A percentile compares a stretch with the other conserved stretches of the same genome.
These are phyloP conservation scores for Lepidotrigona ventralis DNA, from an alignment of 1,140 invertebrate genomes.

Conservation along the genomic window DNA sequence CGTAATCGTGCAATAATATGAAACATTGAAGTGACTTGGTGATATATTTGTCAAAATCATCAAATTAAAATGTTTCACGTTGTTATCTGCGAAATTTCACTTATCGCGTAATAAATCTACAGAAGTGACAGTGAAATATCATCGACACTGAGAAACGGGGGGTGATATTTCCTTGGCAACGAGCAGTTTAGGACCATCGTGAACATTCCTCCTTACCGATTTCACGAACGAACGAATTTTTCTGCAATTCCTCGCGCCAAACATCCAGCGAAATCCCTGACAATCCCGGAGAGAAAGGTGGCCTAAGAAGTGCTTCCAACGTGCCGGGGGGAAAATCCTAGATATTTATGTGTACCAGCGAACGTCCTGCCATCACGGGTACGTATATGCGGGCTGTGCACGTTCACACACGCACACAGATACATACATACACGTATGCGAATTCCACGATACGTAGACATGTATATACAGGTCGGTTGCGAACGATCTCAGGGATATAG, in stretches of 20 bases:
- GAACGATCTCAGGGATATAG: constrained; percentile 48
- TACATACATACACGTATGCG: background rate
- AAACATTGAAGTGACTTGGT: background rate
- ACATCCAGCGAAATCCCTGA: constrained; percentile 28
- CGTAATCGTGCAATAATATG: no score
- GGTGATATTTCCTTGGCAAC: background rate
- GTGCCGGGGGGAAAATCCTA: constrained; percentile 11
- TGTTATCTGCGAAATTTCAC: background rate
- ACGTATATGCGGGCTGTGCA: background rate
- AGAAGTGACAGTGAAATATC: background rate
- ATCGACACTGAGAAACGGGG: background rate
- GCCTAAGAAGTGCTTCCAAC: constrained; percentile 31
- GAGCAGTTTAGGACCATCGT: background rate
- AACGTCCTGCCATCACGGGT: constrained; percentile 12
- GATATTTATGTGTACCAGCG: constrained; percentile 51
- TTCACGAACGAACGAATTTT: constrained; percentile 41
- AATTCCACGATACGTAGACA: constrained; percentile 18
- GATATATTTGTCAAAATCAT: background rate
- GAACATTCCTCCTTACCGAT: constrained; percentile 14
- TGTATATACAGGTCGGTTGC: constrained; percentile 15
- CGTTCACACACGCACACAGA: background rate
- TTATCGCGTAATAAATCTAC: background rate
- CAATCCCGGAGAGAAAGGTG: constrained; percentile 41
- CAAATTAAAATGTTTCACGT: background rate
- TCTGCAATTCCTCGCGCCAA: constrained; percentile 31